Conservation (phyloP, 2,888 invertebrate genomes). For the Rhyacophila evoluta region DNA sequence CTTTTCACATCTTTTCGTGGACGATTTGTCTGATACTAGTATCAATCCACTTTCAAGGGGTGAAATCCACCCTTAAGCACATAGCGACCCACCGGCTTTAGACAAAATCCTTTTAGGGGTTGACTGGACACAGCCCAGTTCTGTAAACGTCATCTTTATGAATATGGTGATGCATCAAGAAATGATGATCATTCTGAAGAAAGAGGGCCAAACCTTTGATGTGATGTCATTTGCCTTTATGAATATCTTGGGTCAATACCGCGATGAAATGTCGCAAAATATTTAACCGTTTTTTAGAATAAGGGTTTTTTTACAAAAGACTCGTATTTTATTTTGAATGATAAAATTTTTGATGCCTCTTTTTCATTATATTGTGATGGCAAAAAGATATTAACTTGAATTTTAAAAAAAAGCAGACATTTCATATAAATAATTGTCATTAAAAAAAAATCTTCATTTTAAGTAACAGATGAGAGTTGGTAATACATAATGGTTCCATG, state of each 20-base stretch:
- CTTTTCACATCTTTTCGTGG: background rate
- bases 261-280: conserved; percentile 23
- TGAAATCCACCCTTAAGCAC: conserved; percentile 18
- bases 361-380: no score
- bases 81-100: conserved; percentile 10
- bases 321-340: no score
- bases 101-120: conserved; percentile 50
- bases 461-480: no score
- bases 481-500: no score
- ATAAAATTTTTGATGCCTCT: no score
- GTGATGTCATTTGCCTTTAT: conserved; percentile 16
- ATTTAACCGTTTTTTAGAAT: background rate
- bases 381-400: no score
- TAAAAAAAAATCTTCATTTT: no score
- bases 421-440: no score
- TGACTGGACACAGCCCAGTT: conserved; percentile 42
- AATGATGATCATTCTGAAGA: conserved; percentile 5
- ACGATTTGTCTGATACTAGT: background rate
- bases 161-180: conserved; percentile 22
- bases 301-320: background rate
- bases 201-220: background rate
- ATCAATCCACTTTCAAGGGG: background rate
- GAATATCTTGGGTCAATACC: conserved; percentile 23
- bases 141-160: conserved; percentile 26
- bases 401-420: no score